Percentiles rank a stretch among this genome's conserved stretches.
phyloP scores from a whole-genome alignment of 2,888 invertebrate genomes.

The Villa cingulata region DNA sequence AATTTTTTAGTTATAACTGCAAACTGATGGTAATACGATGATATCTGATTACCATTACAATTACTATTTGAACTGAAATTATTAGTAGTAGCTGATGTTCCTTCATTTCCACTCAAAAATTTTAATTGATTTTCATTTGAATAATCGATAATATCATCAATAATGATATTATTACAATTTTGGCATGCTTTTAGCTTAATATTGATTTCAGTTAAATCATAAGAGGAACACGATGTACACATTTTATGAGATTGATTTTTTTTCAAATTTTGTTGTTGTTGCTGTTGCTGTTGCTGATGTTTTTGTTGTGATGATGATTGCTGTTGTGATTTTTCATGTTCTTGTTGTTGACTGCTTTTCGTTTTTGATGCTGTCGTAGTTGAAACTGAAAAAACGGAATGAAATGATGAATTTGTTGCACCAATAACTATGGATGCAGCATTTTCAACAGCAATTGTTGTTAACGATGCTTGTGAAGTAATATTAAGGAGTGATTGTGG shows the following conservation, averaged over 20 bases:
- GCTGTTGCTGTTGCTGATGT: not conserved
- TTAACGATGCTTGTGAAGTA: too few relatives aligned
- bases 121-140: too few relatives aligned
- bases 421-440: not conserved
- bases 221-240: conserved; percentile 14
- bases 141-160: conserved; percentile 12
- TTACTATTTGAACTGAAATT: not conserved
- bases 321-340: not conserved
- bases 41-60: not conserved
- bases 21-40: conserved; percentile 10
- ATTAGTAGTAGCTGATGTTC: too few relatives aligned
- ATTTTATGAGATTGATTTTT: not conserved
- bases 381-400: not conserved
- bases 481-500: too few relatives aligned
- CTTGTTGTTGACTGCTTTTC: not conserved
- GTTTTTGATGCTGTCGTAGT: not conserved
- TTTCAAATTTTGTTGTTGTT: not conserved
- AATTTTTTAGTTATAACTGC: conserved; percentile 12
- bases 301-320: not conserved
- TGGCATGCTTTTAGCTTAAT: conserved; percentile 14
- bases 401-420: not conserved
- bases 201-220: conserved; percentile 14
- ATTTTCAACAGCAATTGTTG: too few relatives aligned
- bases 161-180: conserved; percentile 12
- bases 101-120: not conserved